Conservation (phyloP, 2,888 invertebrate genomes). For the Phoenoteleia sp. region DNA sequence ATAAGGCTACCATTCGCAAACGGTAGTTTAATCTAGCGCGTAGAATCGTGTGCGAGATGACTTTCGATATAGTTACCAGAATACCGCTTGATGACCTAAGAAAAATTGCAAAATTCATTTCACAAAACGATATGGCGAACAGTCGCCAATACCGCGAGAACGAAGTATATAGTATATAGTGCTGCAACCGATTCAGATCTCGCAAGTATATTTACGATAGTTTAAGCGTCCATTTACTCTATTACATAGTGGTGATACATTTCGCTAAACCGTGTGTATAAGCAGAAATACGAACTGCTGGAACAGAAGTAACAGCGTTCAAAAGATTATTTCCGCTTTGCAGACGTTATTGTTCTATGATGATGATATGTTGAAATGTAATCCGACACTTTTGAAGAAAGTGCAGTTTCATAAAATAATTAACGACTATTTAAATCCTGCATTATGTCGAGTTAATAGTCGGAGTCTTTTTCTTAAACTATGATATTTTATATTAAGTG, state of each 20-base stretch:
- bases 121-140: slow-evolving; percentile 24
- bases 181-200: slow-evolving; percentile 31
- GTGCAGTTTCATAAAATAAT: neutral
- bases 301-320: too few relatives aligned
- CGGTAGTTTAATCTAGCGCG: slow-evolving; percentile 11
- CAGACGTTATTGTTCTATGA: too few relatives aligned
- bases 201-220: slow-evolving; percentile 40
- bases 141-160: slow-evolving; percentile 16
- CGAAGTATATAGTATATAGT: slow-evolving; percentile 19
- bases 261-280: slow-evolving; percentile 8
- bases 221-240: slow-evolving; percentile 34
- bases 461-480: neutral
- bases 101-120: slow-evolving; percentile 62
- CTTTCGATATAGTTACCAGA: slow-evolving; percentile 28
- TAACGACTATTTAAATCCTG: neutral
- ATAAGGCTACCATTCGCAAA: slow-evolving; percentile 3
- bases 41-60: slow-evolving; percentile 1
- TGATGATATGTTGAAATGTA: too few relatives aligned
- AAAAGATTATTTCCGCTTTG: slow-evolving; percentile 14
- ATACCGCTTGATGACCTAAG: slow-evolving; percentile 64
- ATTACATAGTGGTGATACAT: slow-evolving; percentile 4
- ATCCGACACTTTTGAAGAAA: too few relatives aligned
- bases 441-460: neutral
- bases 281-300: too few relatives aligned
- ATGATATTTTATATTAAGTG: neutral